Evolutionary conservation across 2,113 vertebrate genomes (phyloP).

Genomic region (Cygnus atratus): DNA sequence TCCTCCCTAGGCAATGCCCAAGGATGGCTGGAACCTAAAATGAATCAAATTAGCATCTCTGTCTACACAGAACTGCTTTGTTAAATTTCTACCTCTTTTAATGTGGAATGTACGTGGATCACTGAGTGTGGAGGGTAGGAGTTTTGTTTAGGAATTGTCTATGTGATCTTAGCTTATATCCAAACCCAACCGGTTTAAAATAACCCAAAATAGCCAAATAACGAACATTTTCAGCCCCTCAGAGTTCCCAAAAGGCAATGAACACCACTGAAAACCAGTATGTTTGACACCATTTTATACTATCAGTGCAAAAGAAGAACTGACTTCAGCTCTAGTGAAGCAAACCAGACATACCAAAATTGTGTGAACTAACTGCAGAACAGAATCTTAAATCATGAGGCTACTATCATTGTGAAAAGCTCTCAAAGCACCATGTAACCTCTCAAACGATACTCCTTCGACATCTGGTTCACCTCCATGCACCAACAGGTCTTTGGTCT

Average conservation of each 20-base stretch:
- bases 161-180: rapidly evolving
- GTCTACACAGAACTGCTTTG: rapidly evolving
- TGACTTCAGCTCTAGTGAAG: neutral
- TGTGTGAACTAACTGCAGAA: neutral
- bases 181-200: neutral
- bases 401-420: neutral
- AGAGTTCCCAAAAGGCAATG: rapidly evolving
- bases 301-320: neutral
- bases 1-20: rapidly evolving
- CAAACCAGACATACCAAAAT: neutral
- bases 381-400: too few relatives aligned
- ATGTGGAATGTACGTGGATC: rapidly evolving
- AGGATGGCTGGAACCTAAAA: neutral
- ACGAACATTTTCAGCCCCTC: neutral
- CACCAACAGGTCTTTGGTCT: neutral
- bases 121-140: neutral
- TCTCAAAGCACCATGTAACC: neutral
- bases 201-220: neutral
- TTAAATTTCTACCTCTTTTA: neutral
- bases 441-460: neutral
- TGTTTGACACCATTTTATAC: neutral
- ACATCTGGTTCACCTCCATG: neutral
- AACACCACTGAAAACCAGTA: neutral
- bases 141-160: neutral
- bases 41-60: neutral